Base-by-base conservation (phyloP, 1,140 invertebrate species). In the Solenopsis fugax region DNA sequence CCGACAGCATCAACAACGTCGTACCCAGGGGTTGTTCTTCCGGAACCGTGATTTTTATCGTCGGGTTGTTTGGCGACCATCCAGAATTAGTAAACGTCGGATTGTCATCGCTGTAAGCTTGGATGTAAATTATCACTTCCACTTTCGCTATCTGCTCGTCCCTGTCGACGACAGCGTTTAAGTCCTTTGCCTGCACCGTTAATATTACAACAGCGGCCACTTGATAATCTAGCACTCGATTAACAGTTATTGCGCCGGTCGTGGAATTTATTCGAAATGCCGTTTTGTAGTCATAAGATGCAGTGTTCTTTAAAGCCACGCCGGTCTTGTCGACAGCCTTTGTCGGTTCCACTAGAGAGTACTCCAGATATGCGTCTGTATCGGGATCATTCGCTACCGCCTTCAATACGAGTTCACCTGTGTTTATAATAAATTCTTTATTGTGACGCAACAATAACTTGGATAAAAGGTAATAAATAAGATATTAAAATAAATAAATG, bases 21-120 rank as follows among this genome's bases (percentile, higher is more conserved):
- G 97, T 97, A 0, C 97, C 97, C n/a, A 97, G 95, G 0, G 97
- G 96, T 91, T 97, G 97, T 93, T 98, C 97, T 94, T 98, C 98
- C 62, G 97, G 97, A 7, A 98, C 95, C 45, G 96, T 96, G 0
- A 97, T 95, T 73, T 96, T 95, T 41, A 98, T 97, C 2, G 96
- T 95, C 0, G 97, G 97, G 89, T 97, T 96, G 4, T 96, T 96
- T 21, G 95, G 96, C 1, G 96, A 96, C 97, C 97, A 97, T 12
- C 97, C 96, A 4, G 96, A 84, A 85, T 97, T 97, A 0, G 96
- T 97, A 85, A 98, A 98, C 5, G 97, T 96, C 0, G 98, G 98
- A 94, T 97, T 97, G 84, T 97, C 97, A 85, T 98, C 97, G 88
- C 97, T 97, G 91, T 97, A 97, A 1, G 97, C 97, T 94, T 98